Conservation (phyloP, 2,888 invertebrate genomes). For the Strigamia maritima region DNA sequence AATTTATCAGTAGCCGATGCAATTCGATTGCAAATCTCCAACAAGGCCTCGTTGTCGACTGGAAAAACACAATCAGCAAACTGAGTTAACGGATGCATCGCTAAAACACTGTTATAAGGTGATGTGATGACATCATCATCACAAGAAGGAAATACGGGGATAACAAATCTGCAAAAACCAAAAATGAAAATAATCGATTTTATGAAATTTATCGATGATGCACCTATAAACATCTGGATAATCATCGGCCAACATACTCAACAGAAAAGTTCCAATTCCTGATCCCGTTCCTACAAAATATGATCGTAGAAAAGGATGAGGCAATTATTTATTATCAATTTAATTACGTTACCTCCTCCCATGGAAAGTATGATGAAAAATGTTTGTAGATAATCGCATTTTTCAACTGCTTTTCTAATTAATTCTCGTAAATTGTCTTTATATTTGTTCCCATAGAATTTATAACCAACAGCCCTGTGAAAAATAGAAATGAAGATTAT, state of each 20-base stretch:
- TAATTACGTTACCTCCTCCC: constrained; percentile 52
- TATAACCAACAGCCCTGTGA: constrained; percentile 51
- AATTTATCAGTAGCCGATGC: constrained; percentile 12
- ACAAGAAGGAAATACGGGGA: constrained; percentile 54
- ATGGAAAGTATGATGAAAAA: constrained; percentile 55
- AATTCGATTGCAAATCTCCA: constrained; percentile 42
- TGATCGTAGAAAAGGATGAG: constrained; percentile 37
- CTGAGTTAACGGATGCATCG: constrained; percentile 52
- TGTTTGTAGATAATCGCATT: constrained; percentile 54
- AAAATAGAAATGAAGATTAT: constrained; percentile 8
- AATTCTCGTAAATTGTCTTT: constrained; percentile 50
- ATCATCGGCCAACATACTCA: constrained; percentile 52
- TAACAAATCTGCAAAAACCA: constrained; percentile 50
- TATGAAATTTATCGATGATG: neutral
- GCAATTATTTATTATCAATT: constrained; percentile 25
- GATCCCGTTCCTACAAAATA: constrained; percentile 52
- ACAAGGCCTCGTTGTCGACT: constrained; percentile 51
- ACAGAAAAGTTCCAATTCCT: constrained; percentile 53
- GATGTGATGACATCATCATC: constrained; percentile 56
- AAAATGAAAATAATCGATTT: neutral
- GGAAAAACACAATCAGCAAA: constrained; percentile 55
- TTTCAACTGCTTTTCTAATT: constrained; percentile 52
- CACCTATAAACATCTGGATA: constrained; percentile 50
- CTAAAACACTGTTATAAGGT: constrained; percentile 55
- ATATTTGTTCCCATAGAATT: constrained; percentile 53